Percentiles rank a stretch among this genome's conserved stretches.
These are phyloP conservation scores for Tympanuchus pallidicinctus DNA, from an alignment of 2,113 vertebrate species.

Conservation along the genomic window DNA sequence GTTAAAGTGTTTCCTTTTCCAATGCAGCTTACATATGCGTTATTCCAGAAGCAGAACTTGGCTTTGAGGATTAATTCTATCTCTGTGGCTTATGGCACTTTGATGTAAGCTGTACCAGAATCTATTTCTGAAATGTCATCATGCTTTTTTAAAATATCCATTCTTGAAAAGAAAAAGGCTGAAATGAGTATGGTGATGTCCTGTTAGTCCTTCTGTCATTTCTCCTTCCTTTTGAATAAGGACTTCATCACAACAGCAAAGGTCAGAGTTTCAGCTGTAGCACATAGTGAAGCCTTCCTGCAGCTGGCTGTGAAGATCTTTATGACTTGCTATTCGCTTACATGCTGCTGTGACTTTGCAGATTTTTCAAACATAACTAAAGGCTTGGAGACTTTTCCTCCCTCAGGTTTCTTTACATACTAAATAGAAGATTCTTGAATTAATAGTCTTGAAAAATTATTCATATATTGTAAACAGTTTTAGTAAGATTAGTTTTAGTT, in stretches of 20 bases:
- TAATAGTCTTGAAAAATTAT: not conserved
- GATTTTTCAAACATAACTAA: not conserved
- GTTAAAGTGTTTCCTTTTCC: not conserved
- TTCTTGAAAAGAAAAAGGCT: not conserved
- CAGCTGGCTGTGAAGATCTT: not conserved
- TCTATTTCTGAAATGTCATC: not conserved
- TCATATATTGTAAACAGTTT: not conserved
- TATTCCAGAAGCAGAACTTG: not conserved
- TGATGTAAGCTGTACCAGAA: not conserved
- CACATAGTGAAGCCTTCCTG: not conserved
- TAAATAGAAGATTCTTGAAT: not conserved
- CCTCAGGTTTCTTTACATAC: not conserved
- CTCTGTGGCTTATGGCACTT: not conserved
- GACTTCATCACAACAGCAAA: not conserved
- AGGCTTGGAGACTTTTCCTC: accelerated
- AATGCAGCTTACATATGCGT: not conserved
- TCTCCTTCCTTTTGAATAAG: not conserved
- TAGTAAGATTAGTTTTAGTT: not conserved
- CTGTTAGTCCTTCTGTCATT: not conserved
- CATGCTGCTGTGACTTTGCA: not conserved
- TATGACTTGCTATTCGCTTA: not conserved
- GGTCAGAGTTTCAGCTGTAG: not conserved
- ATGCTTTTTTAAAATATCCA: not conserved
- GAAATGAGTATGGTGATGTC: not conserved
- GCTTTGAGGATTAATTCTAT: not conserved